These are phyloP conservation scores for Leptopilina myrica DNA, from an alignment of 2,888 invertebrate genomes.

Conservation along the genomic window DNA sequence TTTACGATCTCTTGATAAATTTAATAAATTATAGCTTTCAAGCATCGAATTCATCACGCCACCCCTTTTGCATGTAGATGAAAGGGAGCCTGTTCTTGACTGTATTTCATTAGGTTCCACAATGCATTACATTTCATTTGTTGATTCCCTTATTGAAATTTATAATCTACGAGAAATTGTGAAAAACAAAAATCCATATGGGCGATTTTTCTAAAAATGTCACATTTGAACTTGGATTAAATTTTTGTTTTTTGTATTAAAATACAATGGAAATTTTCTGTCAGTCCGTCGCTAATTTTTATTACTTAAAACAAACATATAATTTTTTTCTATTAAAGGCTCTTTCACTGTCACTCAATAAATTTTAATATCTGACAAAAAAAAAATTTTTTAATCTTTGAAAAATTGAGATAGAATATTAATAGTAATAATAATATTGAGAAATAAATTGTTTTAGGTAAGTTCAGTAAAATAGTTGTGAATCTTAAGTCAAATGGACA, in stretches of 20 bases:
- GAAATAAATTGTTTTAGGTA: neutral
- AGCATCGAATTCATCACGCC: conserved; percentile 68
- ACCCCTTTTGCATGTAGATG: conserved; percentile 55
- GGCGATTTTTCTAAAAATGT: too few relatives aligned
- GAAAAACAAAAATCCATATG: too few relatives aligned
- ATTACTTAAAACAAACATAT: too few relatives aligned
- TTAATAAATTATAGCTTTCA: conserved; percentile 70
- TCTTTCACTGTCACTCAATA: too few relatives aligned
- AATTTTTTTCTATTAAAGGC: too few relatives aligned
- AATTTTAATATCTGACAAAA: too few relatives aligned
- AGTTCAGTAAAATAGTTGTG: conserved; percentile 33
- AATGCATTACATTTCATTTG: neutral
- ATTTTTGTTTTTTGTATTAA: too few relatives aligned
- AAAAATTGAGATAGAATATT: too few relatives aligned
- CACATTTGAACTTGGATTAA: too few relatives aligned
- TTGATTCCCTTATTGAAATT: neutral
- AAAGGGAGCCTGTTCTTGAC: conserved; percentile 55
- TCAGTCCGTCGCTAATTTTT: too few relatives aligned
- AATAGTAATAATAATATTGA: neutral
- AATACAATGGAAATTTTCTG: too few relatives aligned
- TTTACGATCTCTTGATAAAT: conserved; percentile 62
- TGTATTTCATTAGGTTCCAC: conserved; percentile 64
- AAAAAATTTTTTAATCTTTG: too few relatives aligned
- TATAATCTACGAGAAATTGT: neutral
- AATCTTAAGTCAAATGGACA: conserved; percentile 79